phyloP scores from a whole-genome alignment of 2,888 invertebrate species.

The Troglohyphantes excavatus region DNA sequence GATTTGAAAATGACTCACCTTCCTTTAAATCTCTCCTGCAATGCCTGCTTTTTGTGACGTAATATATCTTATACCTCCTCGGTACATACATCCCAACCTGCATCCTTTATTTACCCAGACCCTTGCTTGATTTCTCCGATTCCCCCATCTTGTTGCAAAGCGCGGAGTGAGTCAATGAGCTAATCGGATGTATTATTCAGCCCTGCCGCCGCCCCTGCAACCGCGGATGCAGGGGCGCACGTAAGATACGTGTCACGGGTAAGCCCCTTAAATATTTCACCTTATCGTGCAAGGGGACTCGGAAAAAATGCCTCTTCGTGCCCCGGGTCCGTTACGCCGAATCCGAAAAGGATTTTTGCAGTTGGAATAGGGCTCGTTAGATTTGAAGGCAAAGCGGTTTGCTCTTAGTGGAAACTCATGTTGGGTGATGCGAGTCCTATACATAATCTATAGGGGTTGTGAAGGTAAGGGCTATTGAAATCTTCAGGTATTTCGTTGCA shows the following conservation, averaged over 20 bases:
- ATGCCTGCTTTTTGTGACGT: neutral
- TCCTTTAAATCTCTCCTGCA: no score
- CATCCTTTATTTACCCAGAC: neutral
- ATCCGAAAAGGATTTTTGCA: constrained; percentile 39
- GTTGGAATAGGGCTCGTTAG: constrained; percentile 50
- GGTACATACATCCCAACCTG: neutral
- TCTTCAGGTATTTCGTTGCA: no score
- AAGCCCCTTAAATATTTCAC: constrained; percentile 66
- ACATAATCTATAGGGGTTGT: constrained; percentile 10
- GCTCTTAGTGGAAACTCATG: constrained; percentile 30
- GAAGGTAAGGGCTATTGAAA: neutral
- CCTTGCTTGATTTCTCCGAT: constrained; percentile 6
- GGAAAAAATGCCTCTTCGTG: constrained; percentile 50
- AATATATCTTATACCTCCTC: neutral
- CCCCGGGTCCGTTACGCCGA: neutral
- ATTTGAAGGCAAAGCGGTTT: constrained; percentile 29
- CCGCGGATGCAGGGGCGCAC: constrained; percentile 35
- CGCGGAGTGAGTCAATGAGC: constrained; percentile 36
- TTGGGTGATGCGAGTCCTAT: constrained; percentile 9
- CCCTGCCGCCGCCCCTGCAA: constrained; percentile 25
- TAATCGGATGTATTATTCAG: constrained; percentile 51
- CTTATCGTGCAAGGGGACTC: constrained; percentile 1
- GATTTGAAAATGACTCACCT: no score
- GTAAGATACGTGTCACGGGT: constrained; percentile 53
- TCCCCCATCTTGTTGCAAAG: constrained; percentile 33